Base-by-base conservation (phyloP, 2,888 invertebrate species). In the Andrena bicolor region DNA sequence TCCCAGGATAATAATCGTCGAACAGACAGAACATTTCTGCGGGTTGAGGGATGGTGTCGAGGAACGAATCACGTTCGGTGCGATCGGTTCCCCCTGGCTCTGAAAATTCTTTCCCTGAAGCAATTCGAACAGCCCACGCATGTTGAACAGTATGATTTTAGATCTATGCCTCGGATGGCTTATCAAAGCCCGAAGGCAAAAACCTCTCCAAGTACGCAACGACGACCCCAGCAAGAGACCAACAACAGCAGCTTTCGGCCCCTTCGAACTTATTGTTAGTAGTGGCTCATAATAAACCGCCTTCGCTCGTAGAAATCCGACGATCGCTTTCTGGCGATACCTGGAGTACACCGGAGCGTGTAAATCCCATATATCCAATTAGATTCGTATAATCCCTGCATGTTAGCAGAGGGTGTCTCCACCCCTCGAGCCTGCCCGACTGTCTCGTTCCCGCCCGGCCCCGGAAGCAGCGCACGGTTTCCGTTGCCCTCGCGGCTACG, bases 341-440 rank as follows among this genome's bases (percentile, higher is more conserved):
- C 88, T 87, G 86, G 85, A 89, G 86, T 84, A 86, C 80, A 82
- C 72, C 74, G 80, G 77, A 86, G 71, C 86, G 81, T 84, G 87
- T 88, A 91, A 91, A 91, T 92, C 92, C 90, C 91, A 89, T 92
- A 91, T 89, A 93, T 92, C 93, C 92, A 93, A 93, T 93, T 93
- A 93, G 91, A 91, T 87, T 92, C 89, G 90, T 91, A 92, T 93
- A 93, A 93, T 93, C 93, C 93, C 79, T 83, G 90, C 85, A 90
- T 89, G 88, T 88, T 90, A 89, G 89, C 87, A 78, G 84, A 87
- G 87, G 87, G 88, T 88, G 87, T 86, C 87, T 83, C 88, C 86
- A 86, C 86, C 87, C 84, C 86, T 23, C 86, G 80, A 78, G 66
- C 72, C 74, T 64, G 71, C 71, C 49, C 41, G 83, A 28, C 69